Evolutionary conservation across 2,888 invertebrate species (phyloP).

Genomic region (Drosophila koepferae): DNA sequence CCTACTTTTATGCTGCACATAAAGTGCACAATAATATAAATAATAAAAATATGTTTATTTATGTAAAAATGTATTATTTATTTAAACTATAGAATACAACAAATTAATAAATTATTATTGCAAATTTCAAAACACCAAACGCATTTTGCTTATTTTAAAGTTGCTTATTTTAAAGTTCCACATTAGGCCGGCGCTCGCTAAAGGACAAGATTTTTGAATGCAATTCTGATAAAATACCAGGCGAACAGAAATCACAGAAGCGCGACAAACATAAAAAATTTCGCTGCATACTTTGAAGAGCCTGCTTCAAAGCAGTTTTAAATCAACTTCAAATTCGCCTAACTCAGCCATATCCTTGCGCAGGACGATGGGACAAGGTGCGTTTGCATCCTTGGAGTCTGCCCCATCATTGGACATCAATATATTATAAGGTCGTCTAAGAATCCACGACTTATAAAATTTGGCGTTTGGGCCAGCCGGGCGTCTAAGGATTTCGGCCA

Average conservation of each 20-base stretch:
- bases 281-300: neutral
- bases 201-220: neutral
- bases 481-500: neutral
- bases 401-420: neutral
- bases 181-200: neutral
- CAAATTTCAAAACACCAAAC: neutral
- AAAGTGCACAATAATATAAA: neutral
- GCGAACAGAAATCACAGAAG: neutral
- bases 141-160: neutral
- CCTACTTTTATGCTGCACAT: neutral
- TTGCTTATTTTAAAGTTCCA: neutral
- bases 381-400: neutral
- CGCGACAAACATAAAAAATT: neutral
- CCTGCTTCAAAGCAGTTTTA: too few species aligned
- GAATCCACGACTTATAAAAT: neutral
- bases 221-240: neutral
- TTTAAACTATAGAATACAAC: neutral
- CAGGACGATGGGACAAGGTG: neutral
- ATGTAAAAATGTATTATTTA: neutral
- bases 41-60: neutral
- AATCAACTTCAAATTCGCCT: neutral
- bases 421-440: neutral
- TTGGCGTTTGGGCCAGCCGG: neutral
- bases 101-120: neutral
- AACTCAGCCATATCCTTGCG: neutral